Evolutionary conservation across 2,888 invertebrate genomes (phyloP).

Genomic region (Agrotis exclamationis): DNA sequence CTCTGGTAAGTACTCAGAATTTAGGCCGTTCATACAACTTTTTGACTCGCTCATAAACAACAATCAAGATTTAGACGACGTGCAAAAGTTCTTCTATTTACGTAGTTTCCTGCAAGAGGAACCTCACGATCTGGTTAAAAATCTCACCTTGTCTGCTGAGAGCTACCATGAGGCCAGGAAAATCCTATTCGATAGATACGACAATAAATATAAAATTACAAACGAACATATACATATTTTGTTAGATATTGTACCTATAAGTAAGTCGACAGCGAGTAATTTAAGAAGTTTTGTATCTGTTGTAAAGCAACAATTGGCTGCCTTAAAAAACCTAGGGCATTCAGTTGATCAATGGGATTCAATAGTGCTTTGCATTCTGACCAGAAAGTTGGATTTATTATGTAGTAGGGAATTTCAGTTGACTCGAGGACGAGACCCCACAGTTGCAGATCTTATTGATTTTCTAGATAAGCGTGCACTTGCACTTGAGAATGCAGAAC

Average conservation of each 20-base stretch:
- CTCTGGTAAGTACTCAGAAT: constrained; percentile 14
- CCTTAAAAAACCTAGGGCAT: constrained; percentile 2
- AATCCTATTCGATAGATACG: constrained; percentile 10
- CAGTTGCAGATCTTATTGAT: background rate
- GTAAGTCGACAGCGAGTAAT: background rate
- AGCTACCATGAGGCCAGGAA: constrained; percentile 11
- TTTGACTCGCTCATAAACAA: constrained; percentile 3
- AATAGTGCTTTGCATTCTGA: constrained; percentile 15
- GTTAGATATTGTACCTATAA: constrained; percentile 8
- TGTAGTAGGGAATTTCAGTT: constrained; percentile 16
- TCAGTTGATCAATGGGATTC: constrained; percentile 7
- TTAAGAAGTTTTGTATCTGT: constrained; percentile 11
- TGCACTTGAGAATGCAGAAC: constrained; percentile 17
- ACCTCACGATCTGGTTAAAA: constrained; percentile 19
- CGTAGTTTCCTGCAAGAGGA: constrained; percentile 11
- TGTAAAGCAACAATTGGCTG: constrained; percentile 4
- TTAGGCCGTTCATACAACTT: constrained; percentile 10
- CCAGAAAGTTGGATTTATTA: constrained; percentile 13
- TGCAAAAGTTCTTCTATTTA: constrained; percentile 10
- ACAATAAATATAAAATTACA: constrained; percentile 2
- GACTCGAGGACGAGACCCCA: constrained; percentile 6
- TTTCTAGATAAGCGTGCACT: constrained; percentile 10
- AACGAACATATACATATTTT: constrained; percentile 1
- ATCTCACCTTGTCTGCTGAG: constrained; percentile 13
- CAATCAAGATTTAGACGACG: constrained; percentile 1